These are phyloP conservation scores for Rotaria sp. DNA, from an alignment of 2,888 invertebrate species.

Conservation along the genomic window DNA sequence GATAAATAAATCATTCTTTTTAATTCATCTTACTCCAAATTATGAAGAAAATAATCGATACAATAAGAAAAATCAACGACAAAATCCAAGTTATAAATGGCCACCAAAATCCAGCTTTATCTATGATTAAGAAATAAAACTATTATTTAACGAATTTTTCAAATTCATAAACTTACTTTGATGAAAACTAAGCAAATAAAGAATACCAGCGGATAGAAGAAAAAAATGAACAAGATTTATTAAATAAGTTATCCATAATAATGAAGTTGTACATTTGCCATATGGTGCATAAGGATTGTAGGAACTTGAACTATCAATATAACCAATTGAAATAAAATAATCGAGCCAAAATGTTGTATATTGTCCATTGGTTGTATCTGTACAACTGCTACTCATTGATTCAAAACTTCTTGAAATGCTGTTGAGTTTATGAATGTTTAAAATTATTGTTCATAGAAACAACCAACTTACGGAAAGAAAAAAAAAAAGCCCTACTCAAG, in stretches of 20 bases:
- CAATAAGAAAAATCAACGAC: background rate
- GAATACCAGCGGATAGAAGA: background rate
- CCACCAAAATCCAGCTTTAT: background rate
- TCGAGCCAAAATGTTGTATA: background rate
- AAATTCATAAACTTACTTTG: background rate
- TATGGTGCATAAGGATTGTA: background rate
- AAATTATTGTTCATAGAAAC: too few species aligned
- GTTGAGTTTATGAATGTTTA: too few species aligned
- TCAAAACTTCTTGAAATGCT: background rate
- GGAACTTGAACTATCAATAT: background rate
- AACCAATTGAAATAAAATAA: background rate
- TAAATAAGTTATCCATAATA: constrained; percentile 1
- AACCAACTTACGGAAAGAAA: too few species aligned
- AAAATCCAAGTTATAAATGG: background rate
- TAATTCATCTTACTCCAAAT: background rate
- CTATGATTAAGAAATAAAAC: background rate
- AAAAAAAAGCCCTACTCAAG: too few species aligned
- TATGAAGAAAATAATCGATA: background rate
- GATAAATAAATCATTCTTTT: background rate
- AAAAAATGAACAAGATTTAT: background rate
- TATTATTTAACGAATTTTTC: background rate
- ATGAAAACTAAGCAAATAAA: background rate
- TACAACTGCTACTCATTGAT: background rate
- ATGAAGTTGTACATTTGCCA: background rate
- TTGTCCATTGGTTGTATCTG: background rate